Percentiles rank a stretch among this genome's conserved stretches.
phyloP scores from a whole-genome alignment of 2,797 vertebrate species.

The Discoglossus pictus region DNA sequence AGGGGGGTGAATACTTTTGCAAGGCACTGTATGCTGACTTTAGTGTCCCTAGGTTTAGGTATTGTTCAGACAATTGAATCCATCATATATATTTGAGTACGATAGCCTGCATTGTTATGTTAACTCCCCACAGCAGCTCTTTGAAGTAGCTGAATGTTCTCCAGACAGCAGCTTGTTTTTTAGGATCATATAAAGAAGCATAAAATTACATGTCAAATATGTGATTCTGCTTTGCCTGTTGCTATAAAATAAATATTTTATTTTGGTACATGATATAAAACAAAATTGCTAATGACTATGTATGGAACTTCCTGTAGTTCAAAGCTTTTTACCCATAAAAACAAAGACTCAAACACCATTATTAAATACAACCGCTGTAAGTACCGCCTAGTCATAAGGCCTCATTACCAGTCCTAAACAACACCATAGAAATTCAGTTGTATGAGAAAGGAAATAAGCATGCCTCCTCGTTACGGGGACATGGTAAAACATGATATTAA shows the following conservation, averaged over 20 bases:
- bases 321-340: slow-evolving; percentile 13
- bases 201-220: slow-evolving; percentile 25
- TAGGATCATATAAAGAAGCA: slow-evolving; percentile 15
- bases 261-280: slow-evolving; percentile 16
- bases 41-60: too few relatives aligned
- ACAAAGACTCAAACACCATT: slow-evolving; percentile 1
- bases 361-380: slow-evolving; percentile 17
- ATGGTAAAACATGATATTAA: too few relatives aligned
- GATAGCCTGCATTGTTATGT: background rate
- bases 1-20: too few relatives aligned
- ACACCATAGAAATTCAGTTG: too few relatives aligned
- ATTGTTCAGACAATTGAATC: too few relatives aligned
- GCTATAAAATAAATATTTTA: slow-evolving; percentile 32
- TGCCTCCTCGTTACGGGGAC: too few relatives aligned
- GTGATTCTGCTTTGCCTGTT: slow-evolving; percentile 13
- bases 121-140: background rate
- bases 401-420: too few relatives aligned
- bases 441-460: too few relatives aligned
- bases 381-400: background rate
- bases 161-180: slow-evolving; percentile 31
- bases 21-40: too few relatives aligned
- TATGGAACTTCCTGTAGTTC: slow-evolving; percentile 14
- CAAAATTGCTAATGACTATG: slow-evolving; percentile 18
- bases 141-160: background rate
- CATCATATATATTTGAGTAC: too few relatives aligned